Base-by-base conservation (phyloP, 2,797 vertebrate species). In the Poecile montanus region DNA sequence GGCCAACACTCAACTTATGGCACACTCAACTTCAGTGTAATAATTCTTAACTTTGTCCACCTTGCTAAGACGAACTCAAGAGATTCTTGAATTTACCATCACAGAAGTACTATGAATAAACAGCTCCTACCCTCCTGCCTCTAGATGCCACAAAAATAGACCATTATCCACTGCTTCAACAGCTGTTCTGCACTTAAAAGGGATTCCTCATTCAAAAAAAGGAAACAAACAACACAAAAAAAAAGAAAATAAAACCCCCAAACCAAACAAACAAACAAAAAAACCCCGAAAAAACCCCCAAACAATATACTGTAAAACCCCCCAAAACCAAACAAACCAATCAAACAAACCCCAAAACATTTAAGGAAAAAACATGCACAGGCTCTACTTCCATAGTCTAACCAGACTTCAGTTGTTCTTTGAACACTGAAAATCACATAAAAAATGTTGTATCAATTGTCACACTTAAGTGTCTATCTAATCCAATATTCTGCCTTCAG, bases 241-340 rank as follows among this genome's bases (percentile, higher is more conserved):
- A 26, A 6, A 15, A 27, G 38, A 40, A 40, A 40, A 40, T 13
- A 11, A 16, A 3, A 6, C 26, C 3, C 21, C 10, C 3, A n/a
- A 45, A 36, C 6, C 13, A 16, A 54, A 11, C 4, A 25, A 50
- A 21, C 16, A 77, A 62, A 54, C 40, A 42, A 40, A 5, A 18
- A n/a, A 16, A 50, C 2, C 16, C 11, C 22, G 17, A 6, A 15
- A 27, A 16, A 3, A 6, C 22, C 3, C 21, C 10, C 4, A n/a
- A 45, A 36, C 6, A 40, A 65, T 67, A 38, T 15, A 45, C 17
- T 16, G 27, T 29, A 22, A 22, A 26, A 8, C 1, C 4, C 6
- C 2, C 18, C 9, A 10, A 6, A 10, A 12, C 0, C 5, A 30
- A 29, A 5, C 7, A 60, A 45, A 34, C 4, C 26, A 53, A 66